Evolutionary conservation across 2,888 invertebrate species (phyloP), one percentile per base, ranked within the genome.

Genomic region (Encarsia formosa): DNA sequence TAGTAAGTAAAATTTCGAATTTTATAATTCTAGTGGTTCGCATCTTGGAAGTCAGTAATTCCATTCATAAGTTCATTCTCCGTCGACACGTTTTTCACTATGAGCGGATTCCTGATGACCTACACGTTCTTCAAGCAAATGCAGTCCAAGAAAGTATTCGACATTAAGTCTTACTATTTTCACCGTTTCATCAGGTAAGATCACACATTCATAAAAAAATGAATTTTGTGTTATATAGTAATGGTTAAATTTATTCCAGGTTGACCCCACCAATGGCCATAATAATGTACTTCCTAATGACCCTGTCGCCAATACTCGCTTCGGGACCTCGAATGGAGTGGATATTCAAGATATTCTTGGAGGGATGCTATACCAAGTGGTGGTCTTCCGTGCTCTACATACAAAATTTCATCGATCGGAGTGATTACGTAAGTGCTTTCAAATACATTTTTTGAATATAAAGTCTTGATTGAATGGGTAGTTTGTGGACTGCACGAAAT

Each of bases 341-440:
- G 20, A 57, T 58, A 19, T 46, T 63, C n/a, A 34, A 52, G 15
- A 5, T 43, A 4, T 47, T 68, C 11, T 59, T 63, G 38, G 56
- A 66, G 11, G 65, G 65, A 31, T 79, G 79, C 59, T 62, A 71
- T n/a, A 59, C 61, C 1, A 68, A 74, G 56, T 80, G 80, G 80
- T 80, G 79, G 80, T 57, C 75, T 1, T 65, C 74, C 1, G 47
- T 79, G 13, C 65, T 80, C 1, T 77, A 78, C 62, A 64, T 79
- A 5, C 79, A 79, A 59, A 80, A 79, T 58, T 78, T 76, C 59
- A 71, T 75, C 3, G 74, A 75, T 42, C 59, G 65, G n/a, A n/a
- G 60, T 9, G 71, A 62, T 67, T 69, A 66, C 46, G 74, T 76
- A 60, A 64, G 63, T 4, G 20, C n/a, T 6, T 8, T 44, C 16